Evolutionary conservation across 1,140 invertebrate species (phyloP), one percentile per base, ranked within the genome.

Genomic region (Hypothenemus hampei): DNA sequence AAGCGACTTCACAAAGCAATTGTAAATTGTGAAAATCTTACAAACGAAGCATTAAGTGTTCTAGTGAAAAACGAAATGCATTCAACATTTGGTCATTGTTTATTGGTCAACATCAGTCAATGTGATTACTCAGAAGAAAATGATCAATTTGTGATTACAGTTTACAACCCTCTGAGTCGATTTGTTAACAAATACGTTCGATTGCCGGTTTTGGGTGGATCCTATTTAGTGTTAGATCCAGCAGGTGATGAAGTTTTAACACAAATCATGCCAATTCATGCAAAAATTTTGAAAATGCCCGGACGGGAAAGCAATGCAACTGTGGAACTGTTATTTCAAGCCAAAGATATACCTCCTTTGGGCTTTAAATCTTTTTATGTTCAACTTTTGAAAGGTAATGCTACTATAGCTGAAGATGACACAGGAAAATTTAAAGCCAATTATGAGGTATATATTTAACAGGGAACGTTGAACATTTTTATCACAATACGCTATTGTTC

Each of bases 91-190:
- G 24, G 51, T n/a, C 47, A 52, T 13, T 63, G 62, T 35, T 47
- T 41, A 6, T 29, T 61, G 5, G 41, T 45, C 4, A 93, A 86
- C 49, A 79, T 83, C 0, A 85, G 82, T 61, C 64, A 73, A 0
- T 86, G 84, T 51, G 61, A 59, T 67, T 64, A 77, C 16, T 80
- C 82, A 1, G 88, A 93, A 68, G 66, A 67, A 3, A 73, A 73
- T 31, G 69, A 79, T 49, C 71, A 78, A 53, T 84, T 89, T 65
- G 68, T 83, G 1, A 74, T 90, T 0, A 81, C 84, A 0, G 63
- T 92, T 2, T 90, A 91, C 67, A 98, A 97, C 72, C 89, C 91
- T 0, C 63, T 88, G 7, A 84, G 83, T 43, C 77, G 81, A 22
- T 68, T 75, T 26, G 75, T 86, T 0, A 74, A 77, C 8, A 73